Conservation (phyloP, 1,140 invertebrate genomes). For the Drosophila pallidifrons region DNA sequence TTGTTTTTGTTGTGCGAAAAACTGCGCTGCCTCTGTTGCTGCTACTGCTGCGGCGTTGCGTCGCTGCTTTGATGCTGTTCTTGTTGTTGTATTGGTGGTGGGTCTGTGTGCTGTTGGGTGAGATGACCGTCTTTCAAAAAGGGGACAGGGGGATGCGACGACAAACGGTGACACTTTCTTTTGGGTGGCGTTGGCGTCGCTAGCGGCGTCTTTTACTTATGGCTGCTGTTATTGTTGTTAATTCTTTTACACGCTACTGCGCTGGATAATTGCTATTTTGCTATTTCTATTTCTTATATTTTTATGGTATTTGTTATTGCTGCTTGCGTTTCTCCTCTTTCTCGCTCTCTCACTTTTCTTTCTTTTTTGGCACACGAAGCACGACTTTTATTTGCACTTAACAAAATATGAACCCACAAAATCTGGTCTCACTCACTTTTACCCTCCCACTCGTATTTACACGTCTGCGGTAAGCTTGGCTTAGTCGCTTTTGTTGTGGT, state of each 20-base stretch:
- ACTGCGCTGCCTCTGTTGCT: constrained; percentile 28
- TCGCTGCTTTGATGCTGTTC: constrained; percentile 24
- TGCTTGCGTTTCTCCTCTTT: constrained; percentile 25
- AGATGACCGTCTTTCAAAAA: constrained; percentile 24
- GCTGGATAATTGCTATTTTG: constrained; percentile 48
- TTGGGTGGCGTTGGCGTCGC: constrained; percentile 55
- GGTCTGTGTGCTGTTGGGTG: constrained; percentile 54
- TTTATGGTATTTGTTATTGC: constrained; percentile 15
- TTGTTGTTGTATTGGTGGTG: constrained; percentile 48
- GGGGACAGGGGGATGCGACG: constrained; percentile 2
- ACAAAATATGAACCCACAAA: constrained; percentile 49
- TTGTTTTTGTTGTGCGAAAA: constrained; percentile 50
- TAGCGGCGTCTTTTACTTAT: constrained; percentile 46
- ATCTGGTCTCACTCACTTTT: constrained; percentile 41
- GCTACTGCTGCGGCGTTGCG: constrained; percentile 29
- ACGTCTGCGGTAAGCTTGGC: constrained; percentile 42
- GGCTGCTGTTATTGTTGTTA: constrained; percentile 49
- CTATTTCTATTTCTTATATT: constrained; percentile 29
- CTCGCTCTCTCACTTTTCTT: constrained; percentile 13
- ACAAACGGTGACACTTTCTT: constrained; percentile 52
- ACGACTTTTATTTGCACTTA: constrained; percentile 51
- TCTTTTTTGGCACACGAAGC: constrained; percentile 53
- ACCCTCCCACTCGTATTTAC: constrained; percentile 42
- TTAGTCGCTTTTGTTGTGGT: constrained; percentile 18
- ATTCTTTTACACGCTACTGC: constrained; percentile 53